A percentile compares a stretch with the other conserved stretches of the same genome.
Conservation (phyloP, 2,797 vertebrate genomes). For the Enteromius radiatus region DNA sequence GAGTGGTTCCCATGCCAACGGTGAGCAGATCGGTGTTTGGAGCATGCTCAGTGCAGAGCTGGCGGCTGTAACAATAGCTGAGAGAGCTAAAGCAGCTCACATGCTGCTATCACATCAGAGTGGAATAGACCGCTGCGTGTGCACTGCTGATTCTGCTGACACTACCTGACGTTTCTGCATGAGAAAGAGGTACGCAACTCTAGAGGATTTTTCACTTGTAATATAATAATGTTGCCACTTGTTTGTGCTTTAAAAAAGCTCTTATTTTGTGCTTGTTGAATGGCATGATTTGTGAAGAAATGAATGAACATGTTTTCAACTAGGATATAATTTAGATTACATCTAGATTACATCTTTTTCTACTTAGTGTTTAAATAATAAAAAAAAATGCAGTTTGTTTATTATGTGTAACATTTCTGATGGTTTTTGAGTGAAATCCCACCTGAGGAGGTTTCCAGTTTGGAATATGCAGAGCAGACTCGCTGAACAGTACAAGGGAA, state of each 20-base stretch:
- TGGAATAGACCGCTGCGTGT: constrained; percentile 57
- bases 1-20: constrained; percentile 78
- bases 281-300: not conserved
- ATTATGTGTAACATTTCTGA: not conserved
- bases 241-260: not conserved
- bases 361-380: not conserved
- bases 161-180: constrained; percentile 35
- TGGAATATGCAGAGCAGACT: constrained; percentile 11
- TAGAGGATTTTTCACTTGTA: constrained; percentile 36
- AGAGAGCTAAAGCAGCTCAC: constrained; percentile 73
- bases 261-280: constrained; percentile 26
- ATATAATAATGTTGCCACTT: constrained; percentile 11
- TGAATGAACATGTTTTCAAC: not conserved
- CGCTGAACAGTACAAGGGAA: constrained; percentile 31
- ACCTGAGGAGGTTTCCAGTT: not conserved
- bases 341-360: not conserved
- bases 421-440: not conserved
- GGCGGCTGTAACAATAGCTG: constrained; percentile 79
- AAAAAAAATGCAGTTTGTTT: not conserved
- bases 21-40: constrained; percentile 70
- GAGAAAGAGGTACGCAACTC: constrained; percentile 32
- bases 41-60: constrained; percentile 80
- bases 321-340: not conserved
- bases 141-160: constrained; percentile 36
- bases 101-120: constrained; percentile 68